These are phyloP conservation scores for Diphyllodes magnificus DNA, from an alignment of 2,113 vertebrate genomes.

Conservation along the genomic window DNA sequence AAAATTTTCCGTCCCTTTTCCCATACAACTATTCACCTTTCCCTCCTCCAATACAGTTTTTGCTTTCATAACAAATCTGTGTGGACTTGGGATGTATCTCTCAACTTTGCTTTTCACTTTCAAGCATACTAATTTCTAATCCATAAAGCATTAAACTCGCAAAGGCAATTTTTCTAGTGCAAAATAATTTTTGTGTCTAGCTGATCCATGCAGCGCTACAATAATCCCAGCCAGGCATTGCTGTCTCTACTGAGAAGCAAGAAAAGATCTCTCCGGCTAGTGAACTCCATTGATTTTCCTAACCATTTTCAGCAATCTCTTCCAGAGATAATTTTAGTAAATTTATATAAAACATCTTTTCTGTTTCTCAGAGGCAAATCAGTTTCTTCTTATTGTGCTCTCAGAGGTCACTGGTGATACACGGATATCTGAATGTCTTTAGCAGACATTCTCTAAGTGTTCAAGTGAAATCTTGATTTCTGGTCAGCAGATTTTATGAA, in stretches of 20 bases:
- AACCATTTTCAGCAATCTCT: background rate
- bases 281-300: background rate
- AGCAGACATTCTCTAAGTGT: background rate
- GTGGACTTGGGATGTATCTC: background rate
- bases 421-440: background rate
- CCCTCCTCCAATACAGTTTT: background rate
- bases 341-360: background rate
- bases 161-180: background rate
- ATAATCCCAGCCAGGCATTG: background rate
- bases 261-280: background rate
- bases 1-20: background rate
- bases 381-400: background rate
- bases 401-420: background rate
- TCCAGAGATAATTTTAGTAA: background rate
- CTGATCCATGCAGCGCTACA: background rate
- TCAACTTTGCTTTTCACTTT: background rate
- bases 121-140: background rate
- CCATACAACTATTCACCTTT: background rate
- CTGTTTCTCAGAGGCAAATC: background rate
- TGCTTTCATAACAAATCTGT: background rate
- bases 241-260: background rate
- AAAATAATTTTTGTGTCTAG: background rate
- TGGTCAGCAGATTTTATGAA: background rate
- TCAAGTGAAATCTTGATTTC: background rate
- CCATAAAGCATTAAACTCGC: background rate